phyloP scores from a whole-genome alignment of 2,888 invertebrate genomes.

The Ochlodes sylvanus region DNA sequence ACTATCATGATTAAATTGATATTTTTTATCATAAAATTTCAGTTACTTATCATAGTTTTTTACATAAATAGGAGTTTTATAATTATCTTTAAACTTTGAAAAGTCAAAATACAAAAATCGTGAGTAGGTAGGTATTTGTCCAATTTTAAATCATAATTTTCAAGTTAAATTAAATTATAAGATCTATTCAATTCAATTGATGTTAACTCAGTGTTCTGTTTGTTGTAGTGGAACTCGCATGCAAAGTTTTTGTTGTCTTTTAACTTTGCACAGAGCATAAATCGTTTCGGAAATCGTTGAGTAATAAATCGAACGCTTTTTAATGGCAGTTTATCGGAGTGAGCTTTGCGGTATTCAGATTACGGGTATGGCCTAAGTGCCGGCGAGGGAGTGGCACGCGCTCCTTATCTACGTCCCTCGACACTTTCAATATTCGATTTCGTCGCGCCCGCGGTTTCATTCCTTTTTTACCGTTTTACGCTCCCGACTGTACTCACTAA shows the following conservation, averaged over 20 bases:
- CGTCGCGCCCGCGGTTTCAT: conserved; percentile 68
- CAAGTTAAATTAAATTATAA: too few species aligned
- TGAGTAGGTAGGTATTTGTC: too few species aligned
- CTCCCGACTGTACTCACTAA: conserved; percentile 41
- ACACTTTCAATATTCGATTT: conserved; percentile 84
- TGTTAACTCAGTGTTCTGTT: conserved; percentile 17
- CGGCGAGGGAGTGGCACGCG: conserved; percentile 79
- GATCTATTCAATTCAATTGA: too few species aligned
- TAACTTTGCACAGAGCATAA: conserved; percentile 48
- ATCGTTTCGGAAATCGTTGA: conserved; percentile 78
- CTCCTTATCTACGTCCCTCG: conserved; percentile 79
- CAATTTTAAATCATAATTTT: too few species aligned
- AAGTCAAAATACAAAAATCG: too few species aligned
- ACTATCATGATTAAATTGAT: too few species aligned
- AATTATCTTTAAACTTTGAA: too few species aligned
- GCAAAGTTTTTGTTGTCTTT: conserved; percentile 30
- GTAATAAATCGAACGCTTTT: conserved; percentile 85
- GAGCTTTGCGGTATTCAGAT: conserved; percentile 84
- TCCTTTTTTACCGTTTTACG: conserved; percentile 49
- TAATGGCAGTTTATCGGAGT: conserved; percentile 84
- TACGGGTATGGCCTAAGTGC: conserved; percentile 78
- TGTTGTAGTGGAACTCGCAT: conserved; percentile 6
- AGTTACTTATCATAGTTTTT: too few species aligned
- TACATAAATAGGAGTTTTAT: too few species aligned
- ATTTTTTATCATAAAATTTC: too few species aligned